These are phyloP conservation scores for Silurus meridionalis DNA, from an alignment of 2,113 vertebrate species.

Conservation along the genomic window DNA sequence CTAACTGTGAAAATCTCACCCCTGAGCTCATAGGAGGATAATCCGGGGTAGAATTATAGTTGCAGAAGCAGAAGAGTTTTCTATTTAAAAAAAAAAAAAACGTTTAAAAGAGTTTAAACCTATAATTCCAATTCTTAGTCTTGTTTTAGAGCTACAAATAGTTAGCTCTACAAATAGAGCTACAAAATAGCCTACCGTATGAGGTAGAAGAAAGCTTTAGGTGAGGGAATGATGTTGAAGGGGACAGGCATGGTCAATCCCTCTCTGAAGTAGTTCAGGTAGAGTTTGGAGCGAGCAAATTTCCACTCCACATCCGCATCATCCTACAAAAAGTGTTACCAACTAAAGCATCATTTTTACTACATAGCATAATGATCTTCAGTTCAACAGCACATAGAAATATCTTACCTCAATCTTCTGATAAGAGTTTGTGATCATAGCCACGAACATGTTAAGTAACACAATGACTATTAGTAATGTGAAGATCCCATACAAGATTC, in stretches of 20 bases:
- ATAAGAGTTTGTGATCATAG: slow-evolving; percentile 93
- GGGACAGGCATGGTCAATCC: slow-evolving; percentile 87
- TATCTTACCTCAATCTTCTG: slow-evolving; percentile 85
- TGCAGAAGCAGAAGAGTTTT: slow-evolving; percentile 79
- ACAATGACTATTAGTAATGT: slow-evolving; percentile 88
- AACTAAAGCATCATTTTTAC: neutral
- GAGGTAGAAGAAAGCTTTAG: slow-evolving; percentile 80
- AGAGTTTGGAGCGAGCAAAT: slow-evolving; percentile 88
- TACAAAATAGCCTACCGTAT: slow-evolving; percentile 71
- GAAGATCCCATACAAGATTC: slow-evolving; percentile 83
- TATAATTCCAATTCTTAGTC: neutral
- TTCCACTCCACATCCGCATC: slow-evolving; percentile 92
- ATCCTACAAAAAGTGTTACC: slow-evolving; percentile 64
- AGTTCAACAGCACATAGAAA: neutral
- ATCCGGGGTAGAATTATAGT: slow-evolving; percentile 63
- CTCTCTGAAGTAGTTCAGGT: slow-evolving; percentile 86
- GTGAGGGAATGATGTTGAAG: slow-evolving; percentile 87
- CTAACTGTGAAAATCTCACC: slow-evolving; percentile 64
- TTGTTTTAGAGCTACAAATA: neutral
- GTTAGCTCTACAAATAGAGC: neutral
- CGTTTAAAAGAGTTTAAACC: neutral
- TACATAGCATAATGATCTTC: neutral
- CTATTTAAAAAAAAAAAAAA: slow-evolving; percentile 44
- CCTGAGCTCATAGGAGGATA: slow-evolving; percentile 75
- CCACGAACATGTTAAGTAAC: slow-evolving; percentile 89